Percentiles rank a stretch among this genome's conserved stretches.
These are phyloP conservation scores for Dilophus febrilis DNA, from an alignment of 2,888 invertebrate genomes.

Conservation along the genomic window DNA sequence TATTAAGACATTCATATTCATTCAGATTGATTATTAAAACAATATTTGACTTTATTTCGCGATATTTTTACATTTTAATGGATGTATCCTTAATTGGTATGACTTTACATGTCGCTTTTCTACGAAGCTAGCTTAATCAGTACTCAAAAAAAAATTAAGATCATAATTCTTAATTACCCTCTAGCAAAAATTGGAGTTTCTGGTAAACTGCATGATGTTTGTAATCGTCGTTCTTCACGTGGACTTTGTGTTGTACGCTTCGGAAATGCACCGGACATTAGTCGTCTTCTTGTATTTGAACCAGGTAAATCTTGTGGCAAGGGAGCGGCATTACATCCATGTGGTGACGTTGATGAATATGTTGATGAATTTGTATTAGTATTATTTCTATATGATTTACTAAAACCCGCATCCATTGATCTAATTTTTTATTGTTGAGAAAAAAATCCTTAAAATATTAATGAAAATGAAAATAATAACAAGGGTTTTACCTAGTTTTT, in stretches of 20 bases:
- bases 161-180: constrained; percentile 32
- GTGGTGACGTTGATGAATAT: constrained; percentile 34
- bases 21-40: no score
- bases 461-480: not conserved
- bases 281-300: constrained; percentile 26
- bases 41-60: no score
- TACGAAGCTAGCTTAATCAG: no score
- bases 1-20: no score
- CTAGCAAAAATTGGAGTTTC: constrained; percentile 77
- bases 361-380: no score
- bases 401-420: constrained; percentile 70
- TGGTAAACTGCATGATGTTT: constrained; percentile 74
- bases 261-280: constrained; percentile 28
- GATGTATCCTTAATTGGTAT: no score
- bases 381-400: constrained; percentile 36
- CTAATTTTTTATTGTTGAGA: no score
- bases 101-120: no score
- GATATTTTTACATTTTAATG: no score
- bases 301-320: constrained; percentile 35
- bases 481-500: constrained; percentile 42
- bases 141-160: no score
- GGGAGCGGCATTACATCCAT: constrained; percentile 31
- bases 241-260: constrained; percentile 36
- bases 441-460: not conserved
- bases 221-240: constrained; percentile 45